These are phyloP conservation scores for Neodon shergylaensis DNA, from an alignment of 2,113 vertebrate species.

Conservation along the genomic window DNA sequence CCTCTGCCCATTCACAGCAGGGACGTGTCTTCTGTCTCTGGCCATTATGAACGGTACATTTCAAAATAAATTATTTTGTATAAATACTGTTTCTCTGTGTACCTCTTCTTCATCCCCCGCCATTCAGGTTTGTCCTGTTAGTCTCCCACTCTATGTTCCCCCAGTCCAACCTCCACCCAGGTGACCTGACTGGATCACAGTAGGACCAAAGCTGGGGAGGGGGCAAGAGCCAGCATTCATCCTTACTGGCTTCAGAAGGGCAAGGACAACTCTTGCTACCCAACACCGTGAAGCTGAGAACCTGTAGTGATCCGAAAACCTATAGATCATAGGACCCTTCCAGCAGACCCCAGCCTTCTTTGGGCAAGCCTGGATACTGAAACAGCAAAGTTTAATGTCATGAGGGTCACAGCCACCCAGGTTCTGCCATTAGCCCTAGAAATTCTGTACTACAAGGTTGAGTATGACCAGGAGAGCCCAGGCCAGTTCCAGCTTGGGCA, in stretches of 20 bases:
- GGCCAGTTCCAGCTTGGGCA: not conserved
- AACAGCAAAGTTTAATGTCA: not conserved
- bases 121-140: not conserved
- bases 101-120: not conserved
- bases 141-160: not conserved
- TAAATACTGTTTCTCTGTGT: not conserved
- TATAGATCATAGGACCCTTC: not conserved
- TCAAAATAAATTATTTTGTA: conserved; percentile 77
- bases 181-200: not conserved
- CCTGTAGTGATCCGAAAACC: not conserved
- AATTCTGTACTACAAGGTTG: not conserved
- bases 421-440: not conserved
- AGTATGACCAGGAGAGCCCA: not conserved
- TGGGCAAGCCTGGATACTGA: not conserved
- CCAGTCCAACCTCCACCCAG: not conserved
- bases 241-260: not conserved
- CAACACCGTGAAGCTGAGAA: not conserved
- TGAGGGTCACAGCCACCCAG: not conserved
- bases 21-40: not conserved
- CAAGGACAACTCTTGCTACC: not conserved
- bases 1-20: not conserved
- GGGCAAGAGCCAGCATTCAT: no score
- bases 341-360: not conserved
- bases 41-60: not conserved
- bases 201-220: not conserved